Base-by-base conservation (phyloP, 2,797 vertebrate genomes). In the Simalia tracyae region DNA sequence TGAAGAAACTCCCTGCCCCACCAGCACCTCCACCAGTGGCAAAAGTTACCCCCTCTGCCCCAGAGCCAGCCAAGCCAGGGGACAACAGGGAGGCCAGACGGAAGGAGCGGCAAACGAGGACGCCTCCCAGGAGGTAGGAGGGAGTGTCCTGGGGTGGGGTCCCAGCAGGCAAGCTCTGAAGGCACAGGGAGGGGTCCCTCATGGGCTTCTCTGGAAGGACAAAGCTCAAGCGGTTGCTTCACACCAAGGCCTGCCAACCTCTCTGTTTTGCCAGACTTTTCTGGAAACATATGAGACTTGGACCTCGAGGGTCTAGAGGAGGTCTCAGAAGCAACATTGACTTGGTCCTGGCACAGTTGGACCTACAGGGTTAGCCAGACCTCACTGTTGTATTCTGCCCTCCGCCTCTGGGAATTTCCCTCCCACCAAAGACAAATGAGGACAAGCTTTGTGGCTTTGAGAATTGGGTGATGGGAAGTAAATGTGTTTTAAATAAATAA, bases 41-140 rank as follows among this genome's bases (percentile, higher is more conserved):
- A 0, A 98, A 96, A 89, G 95, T 97, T 4, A 87, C 97, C 11
- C 91, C 98, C 90, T 95, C 98, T 0, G 91, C 96, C 46, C 94
- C 96, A 0, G 98, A 99, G 95, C 96, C 97, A 31, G 92, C 97
- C 88, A 99, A 99, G 94, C 97, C 98, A 0, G 98, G 97, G 57
- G 98, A 98, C 92, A 97, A 95, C 0, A 96, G 99, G 93, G 98
- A 99, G 94, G 98, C 98, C 1, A 97, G 98, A 63, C 98, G 97
- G 96, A 99, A 99, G 97, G 99, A 99, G 81, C 97, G 98, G 0
- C 98, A 97, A 94, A 97, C 97, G 2, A 98, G 98, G 92, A 98
- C 96, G 57, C 98, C 98, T 54, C 98, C 98, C 10, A 97, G 98
- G 93, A 99, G 99, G 99, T 99, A 96, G 95, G 96, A 31, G 68